Evolutionary conservation across 2,113 vertebrate genomes (phyloP).

Genomic region (Apaloderma vittatum): DNA sequence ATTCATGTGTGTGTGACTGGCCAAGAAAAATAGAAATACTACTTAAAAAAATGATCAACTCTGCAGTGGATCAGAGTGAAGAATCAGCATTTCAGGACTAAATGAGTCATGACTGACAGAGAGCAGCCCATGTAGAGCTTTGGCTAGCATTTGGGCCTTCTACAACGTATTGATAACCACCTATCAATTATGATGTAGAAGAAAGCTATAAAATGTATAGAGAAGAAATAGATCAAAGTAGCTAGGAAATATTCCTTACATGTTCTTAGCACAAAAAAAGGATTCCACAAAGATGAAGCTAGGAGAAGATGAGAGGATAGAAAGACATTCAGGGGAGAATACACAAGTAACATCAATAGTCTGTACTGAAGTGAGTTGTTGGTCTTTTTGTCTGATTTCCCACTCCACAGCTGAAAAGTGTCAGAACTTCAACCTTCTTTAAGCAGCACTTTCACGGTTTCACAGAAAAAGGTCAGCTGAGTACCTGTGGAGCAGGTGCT

Average conservation of each 20-base stretch:
- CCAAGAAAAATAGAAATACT: background rate
- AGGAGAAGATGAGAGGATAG: background rate
- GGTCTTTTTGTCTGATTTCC: background rate
- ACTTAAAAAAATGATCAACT: background rate
- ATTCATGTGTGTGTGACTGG: background rate
- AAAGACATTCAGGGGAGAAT: background rate
- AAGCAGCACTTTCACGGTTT: background rate
- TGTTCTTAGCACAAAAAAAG: background rate
- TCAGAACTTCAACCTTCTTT: background rate
- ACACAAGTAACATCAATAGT: background rate
- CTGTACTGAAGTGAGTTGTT: accelerated
- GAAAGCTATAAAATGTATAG: background rate
- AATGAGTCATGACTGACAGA: background rate
- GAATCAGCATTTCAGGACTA: background rate
- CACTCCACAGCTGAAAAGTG: background rate
- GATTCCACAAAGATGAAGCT: background rate
- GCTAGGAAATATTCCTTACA: background rate
- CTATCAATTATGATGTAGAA: background rate
- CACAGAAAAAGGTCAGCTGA: background rate
- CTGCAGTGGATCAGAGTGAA: background rate
- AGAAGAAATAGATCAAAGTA: background rate
- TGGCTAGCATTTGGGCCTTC: background rate
- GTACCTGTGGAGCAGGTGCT: background rate
- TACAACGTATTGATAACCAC: background rate
- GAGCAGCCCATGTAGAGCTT: background rate